Conservation (phyloP, 1,140 invertebrate genomes). For the Bombus superbus region DNA sequence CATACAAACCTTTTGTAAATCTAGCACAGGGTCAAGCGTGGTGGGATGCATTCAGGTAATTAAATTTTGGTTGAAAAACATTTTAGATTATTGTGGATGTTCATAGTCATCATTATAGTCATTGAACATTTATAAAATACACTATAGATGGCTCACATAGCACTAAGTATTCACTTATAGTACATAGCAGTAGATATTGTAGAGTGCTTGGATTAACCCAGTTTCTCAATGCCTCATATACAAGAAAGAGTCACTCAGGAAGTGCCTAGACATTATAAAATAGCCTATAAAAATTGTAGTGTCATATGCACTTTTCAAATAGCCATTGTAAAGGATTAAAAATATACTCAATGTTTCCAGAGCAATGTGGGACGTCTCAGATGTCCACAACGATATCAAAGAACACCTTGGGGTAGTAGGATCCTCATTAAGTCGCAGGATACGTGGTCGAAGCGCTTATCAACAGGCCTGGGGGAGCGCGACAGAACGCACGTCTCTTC, state of each 20-base stretch:
- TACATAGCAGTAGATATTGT: too few relatives aligned
- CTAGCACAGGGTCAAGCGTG: slow-evolving; percentile 82
- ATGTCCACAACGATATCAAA: slow-evolving; percentile 94
- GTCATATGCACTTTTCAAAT: neutral
- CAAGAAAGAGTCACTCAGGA: neutral
- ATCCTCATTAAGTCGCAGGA: slow-evolving; percentile 88
- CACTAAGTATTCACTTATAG: too few relatives aligned
- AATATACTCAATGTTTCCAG: slow-evolving; percentile 74
- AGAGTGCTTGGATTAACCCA: neutral
- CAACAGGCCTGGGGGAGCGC: slow-evolving; percentile 86
- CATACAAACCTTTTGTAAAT: slow-evolving; percentile 92
- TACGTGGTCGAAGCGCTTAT: slow-evolving; percentile 88
- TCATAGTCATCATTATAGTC: neutral
- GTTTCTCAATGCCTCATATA: neutral
- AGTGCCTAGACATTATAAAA: too few relatives aligned
- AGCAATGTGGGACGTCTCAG: slow-evolving; percentile 97
- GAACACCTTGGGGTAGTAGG: slow-evolving; percentile 95
- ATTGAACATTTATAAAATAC: too few relatives aligned
- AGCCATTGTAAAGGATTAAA: neutral
- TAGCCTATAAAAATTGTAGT: too few relatives aligned
- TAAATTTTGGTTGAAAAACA: neutral
- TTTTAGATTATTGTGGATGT: neutral
- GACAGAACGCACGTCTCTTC: slow-evolving; percentile 77
- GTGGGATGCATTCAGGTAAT: slow-evolving; percentile 84
- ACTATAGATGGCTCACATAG: too few relatives aligned